Percentiles rank a stretch among this genome's conserved stretches.
phyloP scores from a whole-genome alignment of 2,113 vertebrate genomes.

The Dunckerocampus dactyliophorus region DNA sequence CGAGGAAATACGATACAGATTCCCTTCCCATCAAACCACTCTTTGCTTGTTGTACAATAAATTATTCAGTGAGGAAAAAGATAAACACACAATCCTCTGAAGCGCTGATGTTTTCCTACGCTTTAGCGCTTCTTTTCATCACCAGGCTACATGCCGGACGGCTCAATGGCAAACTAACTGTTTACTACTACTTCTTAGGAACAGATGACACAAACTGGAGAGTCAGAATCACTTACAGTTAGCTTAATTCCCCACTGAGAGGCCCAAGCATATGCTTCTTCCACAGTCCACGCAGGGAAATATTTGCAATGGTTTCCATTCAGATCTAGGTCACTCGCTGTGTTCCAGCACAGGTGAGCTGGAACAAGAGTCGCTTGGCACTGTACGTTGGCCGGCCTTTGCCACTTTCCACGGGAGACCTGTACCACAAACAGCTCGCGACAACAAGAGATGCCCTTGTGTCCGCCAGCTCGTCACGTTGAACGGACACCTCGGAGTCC shows the following conservation, averaged over 20 bases:
- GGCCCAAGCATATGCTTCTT: constrained; percentile 61
- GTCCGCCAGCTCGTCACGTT: constrained; percentile 44
- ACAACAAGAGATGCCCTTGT: constrained; percentile 71
- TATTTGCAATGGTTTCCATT: constrained; percentile 75
- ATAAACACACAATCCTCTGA: constrained; percentile 3
- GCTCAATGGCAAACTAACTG: constrained; percentile 47
- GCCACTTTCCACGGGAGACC: constrained; percentile 66
- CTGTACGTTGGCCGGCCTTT: constrained; percentile 63
- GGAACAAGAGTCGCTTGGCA: constrained; percentile 69
- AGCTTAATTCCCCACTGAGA: constrained; percentile 61
- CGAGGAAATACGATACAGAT: constrained; percentile 46
- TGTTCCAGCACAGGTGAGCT: constrained; percentile 74
- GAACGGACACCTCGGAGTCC: constrained; percentile 56
- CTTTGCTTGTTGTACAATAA: constrained; percentile 6
- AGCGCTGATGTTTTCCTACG: constrained; percentile 17
- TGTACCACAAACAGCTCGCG: constrained; percentile 59
- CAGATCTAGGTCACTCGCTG: constrained; percentile 67
- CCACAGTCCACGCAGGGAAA: constrained; percentile 68
- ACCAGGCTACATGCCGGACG: constrained; percentile 21
- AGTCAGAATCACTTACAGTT: constrained; percentile 68
- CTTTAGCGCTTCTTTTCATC: constrained; percentile 20
- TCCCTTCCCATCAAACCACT: constrained; percentile 43
- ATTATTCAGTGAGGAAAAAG: not conserved
- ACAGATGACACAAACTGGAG: constrained; percentile 65
- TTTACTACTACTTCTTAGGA: constrained; percentile 63